Base-by-base conservation (phyloP, 1,140 invertebrate genomes). In the Drosophila sucinea region DNA sequence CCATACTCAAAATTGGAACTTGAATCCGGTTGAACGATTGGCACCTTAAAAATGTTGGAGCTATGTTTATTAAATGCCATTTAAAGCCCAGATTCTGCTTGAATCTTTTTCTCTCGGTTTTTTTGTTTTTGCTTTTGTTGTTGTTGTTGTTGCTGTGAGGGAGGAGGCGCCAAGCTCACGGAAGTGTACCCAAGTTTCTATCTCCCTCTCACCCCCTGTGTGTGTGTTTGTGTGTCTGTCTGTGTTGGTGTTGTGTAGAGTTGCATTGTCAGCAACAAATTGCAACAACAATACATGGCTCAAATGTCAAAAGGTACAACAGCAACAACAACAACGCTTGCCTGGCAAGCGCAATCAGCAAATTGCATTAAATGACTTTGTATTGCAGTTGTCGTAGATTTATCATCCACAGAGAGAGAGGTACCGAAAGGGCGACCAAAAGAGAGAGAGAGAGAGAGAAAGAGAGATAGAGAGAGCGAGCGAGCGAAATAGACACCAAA, bases 351-450 rank as follows among this genome's bases (percentile, higher is more conserved):
- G 73, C 81, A 84, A 84, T 84, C 81, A 86, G 73, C 78, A 86
- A 84, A 84, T 85, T 85, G 81, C 81, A 84, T 84, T 84, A 81
- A 84, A 80, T 81, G 81, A 81, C 81, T 85, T 85, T 81, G 73
- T 84, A 79, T 73, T 80, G 72, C 72, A 79, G 79, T 83, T 82
- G 73, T 67, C 64, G 55, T 68, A 23, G 62, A 67, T 64, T 62
- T 67, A 33, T 58, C 62, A 51, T 51, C 44, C 25, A 51, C 44
- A 27, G 44, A 51, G 44, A 51, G 23, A 27, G 44, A 51, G 44
- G 4, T 51, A 51, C 44, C 44, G 44, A 33, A 25, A 70, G 51
- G 25, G 30, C 27, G 51, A 51, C 27, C 32, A 17, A 38, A 11
- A 57, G 58, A 27, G 17, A 40, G 41, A 54, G 56, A 60, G 25